Evolutionary conservation across 2,888 invertebrate genomes (phyloP).

Genomic region (Boloria selene): DNA sequence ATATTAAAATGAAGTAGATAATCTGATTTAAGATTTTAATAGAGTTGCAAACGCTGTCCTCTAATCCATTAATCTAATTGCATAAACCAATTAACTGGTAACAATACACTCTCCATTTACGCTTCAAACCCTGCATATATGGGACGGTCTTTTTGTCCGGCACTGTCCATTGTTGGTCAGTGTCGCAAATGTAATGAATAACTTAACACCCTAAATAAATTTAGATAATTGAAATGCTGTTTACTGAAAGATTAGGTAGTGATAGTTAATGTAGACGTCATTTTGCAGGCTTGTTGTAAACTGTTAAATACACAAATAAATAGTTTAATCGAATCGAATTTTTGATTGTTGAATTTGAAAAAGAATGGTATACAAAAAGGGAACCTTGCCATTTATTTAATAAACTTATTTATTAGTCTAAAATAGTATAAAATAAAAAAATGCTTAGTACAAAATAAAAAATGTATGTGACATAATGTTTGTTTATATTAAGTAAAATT

Average conservation of each 20-base stretch:
- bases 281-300: no score
- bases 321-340: no score
- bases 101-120: slow-evolving; percentile 56
- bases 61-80: slow-evolving; percentile 40
- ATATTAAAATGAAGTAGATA: slow-evolving; percentile 4
- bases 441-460: no score
- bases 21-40: slow-evolving; percentile 23
- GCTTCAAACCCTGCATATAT: slow-evolving; percentile 66
- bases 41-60: slow-evolving; percentile 5
- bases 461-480: no score
- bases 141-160: slow-evolving; percentile 64
- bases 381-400: no score
- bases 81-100: slow-evolving; percentile 47
- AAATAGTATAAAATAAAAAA: no score
- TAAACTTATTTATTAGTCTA: no score
- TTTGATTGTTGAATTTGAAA: no score
- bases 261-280: no score
- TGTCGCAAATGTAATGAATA: slow-evolving; percentile 63
- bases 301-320: no score
- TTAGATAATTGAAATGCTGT: slow-evolving; percentile 36
- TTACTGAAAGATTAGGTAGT: slow-evolving; percentile 17
- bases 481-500: no score
- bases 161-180: slow-evolving; percentile 62
- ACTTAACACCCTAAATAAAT: slow-evolving; percentile 54
- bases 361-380: no score